phyloP scores from a whole-genome alignment of 2,888 invertebrate genomes.

The Stenurella melanura region DNA sequence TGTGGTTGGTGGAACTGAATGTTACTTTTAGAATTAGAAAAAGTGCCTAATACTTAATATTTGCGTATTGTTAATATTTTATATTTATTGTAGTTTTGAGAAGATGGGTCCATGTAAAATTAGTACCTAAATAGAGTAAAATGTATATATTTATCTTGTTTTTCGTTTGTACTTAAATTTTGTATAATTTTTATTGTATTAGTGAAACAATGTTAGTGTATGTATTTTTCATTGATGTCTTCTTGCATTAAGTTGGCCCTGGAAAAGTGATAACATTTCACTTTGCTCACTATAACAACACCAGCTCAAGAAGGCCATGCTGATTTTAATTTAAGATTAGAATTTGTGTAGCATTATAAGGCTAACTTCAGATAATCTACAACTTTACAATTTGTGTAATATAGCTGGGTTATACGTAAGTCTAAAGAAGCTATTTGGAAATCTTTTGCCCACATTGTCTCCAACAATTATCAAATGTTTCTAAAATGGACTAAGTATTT shows the following conservation, averaged over 20 bases:
- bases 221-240: not conserved
- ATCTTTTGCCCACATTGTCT: no score
- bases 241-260: not conserved
- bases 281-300: no score
- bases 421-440: no score
- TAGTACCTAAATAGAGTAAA: slow-evolving; percentile 36
- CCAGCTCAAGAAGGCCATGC: no score
- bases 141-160: slow-evolving; percentile 29
- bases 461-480: no score
- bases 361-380: no score
- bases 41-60: slow-evolving; percentile 48
- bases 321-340: no score
- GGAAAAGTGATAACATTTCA: no score
- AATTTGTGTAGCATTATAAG: no score
- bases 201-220: not conserved
- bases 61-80: slow-evolving; percentile 41
- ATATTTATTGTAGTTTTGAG: slow-evolving; percentile 41
- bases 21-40: slow-evolving; percentile 41
- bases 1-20: slow-evolving; percentile 25
- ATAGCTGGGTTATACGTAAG: no score
- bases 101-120: slow-evolving; percentile 45
- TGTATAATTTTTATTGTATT: not conserved
- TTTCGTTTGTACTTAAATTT: not conserved
- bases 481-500: no score
- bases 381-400: no score